Evolutionary conservation across 2,113 vertebrate genomes (phyloP), one percentile per base, ranked within the genome.

Genomic region (Gymnogyps californianus): DNA sequence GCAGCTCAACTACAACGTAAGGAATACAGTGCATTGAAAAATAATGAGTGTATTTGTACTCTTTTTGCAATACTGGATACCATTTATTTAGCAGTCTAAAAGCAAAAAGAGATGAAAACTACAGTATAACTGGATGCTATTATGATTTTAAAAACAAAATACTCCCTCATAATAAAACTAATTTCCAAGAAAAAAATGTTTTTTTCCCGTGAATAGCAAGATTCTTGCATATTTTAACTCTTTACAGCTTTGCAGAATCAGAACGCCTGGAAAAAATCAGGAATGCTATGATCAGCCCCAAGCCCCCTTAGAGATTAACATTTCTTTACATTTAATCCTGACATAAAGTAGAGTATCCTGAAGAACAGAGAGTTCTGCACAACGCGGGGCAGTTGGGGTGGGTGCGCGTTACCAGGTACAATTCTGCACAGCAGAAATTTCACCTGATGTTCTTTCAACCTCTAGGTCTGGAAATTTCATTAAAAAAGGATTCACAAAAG

Each of bases 391-490:
- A 13, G 46, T 5, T 11, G 34, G 29, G 72, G 40, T 3, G 36
- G 65, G 28, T 15, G 54, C 5, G 34, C 0, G 5, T 83, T 25
- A 51, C 75, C 85, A 83, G 92, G 78, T 89, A 77, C 0, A 3
- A 51, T 18, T 36, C 54, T 13, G 77, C 83, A 44, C 18, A 12
- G 84, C 52, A 78, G 44, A 76, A 92, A 28, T 74, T 74, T 70
- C 93, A 97, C 96, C 95, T 94, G 95, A 85, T 74, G 91, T 42
- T 85, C 95, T 54, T 96, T 89, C 91, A 90, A 91, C 84, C 94
- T 94, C 93, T 13, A 78, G 91, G 70, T 94, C 78, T 97, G 94
- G 94, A 94, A 97, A 97, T 94, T 97, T 96, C 94, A 97, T 96
- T 96, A 93, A 96, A 96, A 96, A 96, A 91, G 93, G 94, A 96